A percentile compares a stretch with the other conserved stretches of the same genome.
phyloP scores from a whole-genome alignment of 2,113 vertebrate genomes.

The Falco punctatus region DNA sequence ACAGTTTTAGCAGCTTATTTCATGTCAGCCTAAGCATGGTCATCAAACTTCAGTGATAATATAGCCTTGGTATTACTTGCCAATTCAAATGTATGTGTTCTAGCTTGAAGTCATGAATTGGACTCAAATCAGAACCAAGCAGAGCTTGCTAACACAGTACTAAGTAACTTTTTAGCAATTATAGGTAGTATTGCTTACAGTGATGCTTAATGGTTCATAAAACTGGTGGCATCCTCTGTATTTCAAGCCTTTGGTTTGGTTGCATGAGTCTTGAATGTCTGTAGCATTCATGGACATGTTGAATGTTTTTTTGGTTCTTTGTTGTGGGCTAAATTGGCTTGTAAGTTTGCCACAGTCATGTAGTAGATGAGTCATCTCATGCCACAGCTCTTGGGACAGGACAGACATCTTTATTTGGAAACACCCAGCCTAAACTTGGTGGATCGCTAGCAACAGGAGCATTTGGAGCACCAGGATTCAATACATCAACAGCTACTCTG shows the following conservation, averaged over 20 bases:
- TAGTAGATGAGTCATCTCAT: neutral
- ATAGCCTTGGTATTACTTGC: neutral
- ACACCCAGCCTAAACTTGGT: slow-evolving; percentile 88
- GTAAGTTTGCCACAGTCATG: fast-evolving
- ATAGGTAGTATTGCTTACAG: neutral
- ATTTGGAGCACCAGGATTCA: slow-evolving; percentile 86
- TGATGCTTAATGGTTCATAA: neutral
- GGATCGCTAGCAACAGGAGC: slow-evolving; percentile 85
- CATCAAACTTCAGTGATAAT: neutral
- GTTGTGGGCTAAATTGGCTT: neutral
- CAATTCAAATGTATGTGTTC: neutral
- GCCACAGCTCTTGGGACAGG: slow-evolving; percentile 84
- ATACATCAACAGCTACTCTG: slow-evolving; percentile 77
- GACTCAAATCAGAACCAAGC: neutral
- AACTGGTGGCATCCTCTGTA: neutral
- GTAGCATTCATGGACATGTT: fast-evolving
- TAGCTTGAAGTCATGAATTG: neutral
- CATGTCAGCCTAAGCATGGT: neutral
- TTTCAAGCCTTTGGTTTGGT: neutral
- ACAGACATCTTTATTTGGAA: slow-evolving; percentile 88
- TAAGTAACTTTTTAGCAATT: neutral
- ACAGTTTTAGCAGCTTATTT: neutral
- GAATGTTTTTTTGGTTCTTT: neutral
- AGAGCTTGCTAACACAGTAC: neutral
- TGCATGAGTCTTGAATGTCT: neutral